Percentiles rank a stretch among this genome's conserved stretches.
Evolutionary conservation across 2,113 vertebrate genomes (phyloP).

Genomic region (Brienomyrus longianalis): DNA sequence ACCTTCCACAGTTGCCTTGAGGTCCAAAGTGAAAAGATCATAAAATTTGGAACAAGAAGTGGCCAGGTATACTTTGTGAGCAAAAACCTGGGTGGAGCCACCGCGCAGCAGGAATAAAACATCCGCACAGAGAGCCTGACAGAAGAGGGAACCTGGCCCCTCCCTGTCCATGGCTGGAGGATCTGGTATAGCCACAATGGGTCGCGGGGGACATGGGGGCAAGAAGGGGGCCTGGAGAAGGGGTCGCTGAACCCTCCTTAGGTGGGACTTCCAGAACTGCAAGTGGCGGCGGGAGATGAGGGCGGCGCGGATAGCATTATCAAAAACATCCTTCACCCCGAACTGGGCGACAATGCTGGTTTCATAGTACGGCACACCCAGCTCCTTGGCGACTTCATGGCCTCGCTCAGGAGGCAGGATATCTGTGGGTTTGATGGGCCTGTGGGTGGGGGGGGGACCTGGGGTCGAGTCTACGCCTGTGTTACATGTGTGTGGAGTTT

Average conservation of each 20-base stretch:
- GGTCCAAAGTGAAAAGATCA: conserved; percentile 73
- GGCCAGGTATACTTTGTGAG: conserved; percentile 79
- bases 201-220: conserved; percentile 74
- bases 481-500: too few relatives aligned
- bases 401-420: conserved; percentile 80
- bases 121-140: conserved; percentile 68
- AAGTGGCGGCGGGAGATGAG: conserved; percentile 82
- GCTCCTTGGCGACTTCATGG: conserved; percentile 82
- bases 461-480: too few relatives aligned
- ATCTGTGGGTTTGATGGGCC: conserved; percentile 82
- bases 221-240: conserved; percentile 79
- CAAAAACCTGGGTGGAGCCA: conserved; percentile 64
- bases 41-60: conserved; percentile 87
- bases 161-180: conserved; percentile 54
- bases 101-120: conserved; percentile 71
- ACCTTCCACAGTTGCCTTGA: conserved; percentile 26
- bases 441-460: conserved; percentile 33
- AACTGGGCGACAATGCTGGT: conserved; percentile 88
- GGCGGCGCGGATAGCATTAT: conserved; percentile 83
- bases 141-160: conserved; percentile 69
- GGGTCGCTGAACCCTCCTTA: conserved; percentile 78
- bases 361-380: conserved; percentile 83
- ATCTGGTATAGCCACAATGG: conserved; percentile 71
- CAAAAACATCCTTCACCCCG: conserved; percentile 84
- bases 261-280: conserved; percentile 88